phyloP scores from a whole-genome alignment of 2,797 vertebrate genomes.

The Cossypha niveicapilla region DNA sequence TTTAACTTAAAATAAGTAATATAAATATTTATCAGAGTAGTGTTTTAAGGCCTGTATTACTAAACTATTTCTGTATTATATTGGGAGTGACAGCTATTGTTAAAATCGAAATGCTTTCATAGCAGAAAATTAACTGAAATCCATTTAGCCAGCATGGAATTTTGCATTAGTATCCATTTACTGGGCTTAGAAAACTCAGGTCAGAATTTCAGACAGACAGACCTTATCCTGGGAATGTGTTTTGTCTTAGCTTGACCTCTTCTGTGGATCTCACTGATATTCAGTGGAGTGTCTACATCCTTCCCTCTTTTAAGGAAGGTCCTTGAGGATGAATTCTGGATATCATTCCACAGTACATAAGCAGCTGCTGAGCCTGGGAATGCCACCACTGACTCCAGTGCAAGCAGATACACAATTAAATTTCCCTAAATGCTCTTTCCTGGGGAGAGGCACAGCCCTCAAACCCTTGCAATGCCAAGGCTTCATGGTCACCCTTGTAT shows the following conservation, averaged over 20 bases:
- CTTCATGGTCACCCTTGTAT: neutral
- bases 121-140: conserved; percentile 21
- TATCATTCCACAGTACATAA: neutral
- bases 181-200: neutral
- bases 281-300: neutral
- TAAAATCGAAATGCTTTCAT: conserved; percentile 23
- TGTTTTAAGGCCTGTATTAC: conserved; percentile 50
- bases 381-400: neutral
- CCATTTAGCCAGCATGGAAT: conserved; percentile 3
- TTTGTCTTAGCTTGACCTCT: conserved; percentile 28
- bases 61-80: conserved; percentile 37
- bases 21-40: conserved; percentile 61
- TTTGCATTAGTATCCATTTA: neutral
- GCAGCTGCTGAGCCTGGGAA: neutral
- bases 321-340: neutral
- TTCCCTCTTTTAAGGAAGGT: neutral
- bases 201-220: conserved; percentile 35
- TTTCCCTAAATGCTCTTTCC: neutral
- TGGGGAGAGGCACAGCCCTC: neutral
- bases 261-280: neutral
- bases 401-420: neutral
- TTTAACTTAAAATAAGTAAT: conserved; percentile 66
- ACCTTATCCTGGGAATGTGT: conserved; percentile 1
- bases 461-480: neutral
- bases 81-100: conserved; percentile 46